Percentiles rank a stretch among this genome's conserved stretches.
These are phyloP conservation scores for Chironex yamaguchii DNA, from an alignment of 30 jellyfish, hydroid and myxozoan genomes.

Conservation along the genomic window DNA sequence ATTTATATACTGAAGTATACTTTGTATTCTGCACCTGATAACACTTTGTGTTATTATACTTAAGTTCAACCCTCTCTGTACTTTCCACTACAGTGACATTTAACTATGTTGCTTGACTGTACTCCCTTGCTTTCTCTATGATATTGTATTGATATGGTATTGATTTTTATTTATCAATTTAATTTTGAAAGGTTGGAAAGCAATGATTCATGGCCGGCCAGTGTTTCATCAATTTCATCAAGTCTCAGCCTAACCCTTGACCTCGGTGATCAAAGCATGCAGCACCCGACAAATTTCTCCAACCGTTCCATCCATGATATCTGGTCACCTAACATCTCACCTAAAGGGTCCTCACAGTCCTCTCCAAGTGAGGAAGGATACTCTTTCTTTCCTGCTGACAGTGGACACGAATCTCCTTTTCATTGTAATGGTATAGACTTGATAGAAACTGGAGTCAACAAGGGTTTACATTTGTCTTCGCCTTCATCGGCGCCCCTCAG, in stretches of 20 bases:
- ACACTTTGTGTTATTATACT: no score
- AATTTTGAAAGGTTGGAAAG: slow-evolving; percentile 72
- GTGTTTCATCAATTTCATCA: slow-evolving; percentile 69
- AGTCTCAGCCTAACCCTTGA: slow-evolving; percentile 79
- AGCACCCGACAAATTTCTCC: slow-evolving; percentile 35
- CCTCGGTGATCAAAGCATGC: slow-evolving; percentile 67
- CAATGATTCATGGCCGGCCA: slow-evolving; percentile 83
- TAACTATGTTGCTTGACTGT: no score
- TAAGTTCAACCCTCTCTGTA: no score
- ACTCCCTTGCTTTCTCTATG: no score
- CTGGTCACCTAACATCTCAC: slow-evolving; percentile 99
- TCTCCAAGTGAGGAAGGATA: slow-evolving; percentile 93
- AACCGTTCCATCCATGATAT: slow-evolving; percentile 91
- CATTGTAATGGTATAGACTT: not conserved
- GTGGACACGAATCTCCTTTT: slow-evolving; percentile 60
- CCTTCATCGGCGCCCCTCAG: not conserved
- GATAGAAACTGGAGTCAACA: not conserved
- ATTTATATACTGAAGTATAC: no score
- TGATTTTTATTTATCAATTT: no score
- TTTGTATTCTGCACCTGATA: no score
- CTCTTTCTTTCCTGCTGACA: slow-evolving; percentile 72
- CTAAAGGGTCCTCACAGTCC: slow-evolving; percentile 84
- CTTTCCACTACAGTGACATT: no score
- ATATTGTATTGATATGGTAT: no score
- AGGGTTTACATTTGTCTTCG: not conserved